Conservation (phyloP, 2,113 vertebrate genomes). For the Turdus rufiventris region DNA sequence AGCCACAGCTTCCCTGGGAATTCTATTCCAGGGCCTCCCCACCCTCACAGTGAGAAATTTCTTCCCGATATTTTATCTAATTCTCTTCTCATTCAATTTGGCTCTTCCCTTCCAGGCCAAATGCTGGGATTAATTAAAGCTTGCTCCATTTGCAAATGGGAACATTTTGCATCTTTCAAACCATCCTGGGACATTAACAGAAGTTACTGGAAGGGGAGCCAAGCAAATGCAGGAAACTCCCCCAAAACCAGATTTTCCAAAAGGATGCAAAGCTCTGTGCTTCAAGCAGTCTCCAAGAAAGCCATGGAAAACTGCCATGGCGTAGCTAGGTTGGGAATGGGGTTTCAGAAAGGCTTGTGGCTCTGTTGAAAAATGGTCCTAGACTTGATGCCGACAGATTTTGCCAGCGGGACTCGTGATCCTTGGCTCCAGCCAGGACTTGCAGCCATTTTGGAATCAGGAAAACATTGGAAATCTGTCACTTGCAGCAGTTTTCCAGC, state of each 20-base stretch:
- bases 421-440: background rate
- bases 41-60: background rate
- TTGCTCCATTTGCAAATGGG: background rate
- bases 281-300: background rate
- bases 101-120: background rate
- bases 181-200: background rate
- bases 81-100: background rate
- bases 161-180: background rate
- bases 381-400: background rate
- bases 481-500: background rate
- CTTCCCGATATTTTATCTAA: background rate
- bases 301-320: background rate
- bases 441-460: background rate
- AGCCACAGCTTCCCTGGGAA: background rate
- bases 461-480: background rate
- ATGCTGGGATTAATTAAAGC: constrained; percentile 11
- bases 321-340: background rate
- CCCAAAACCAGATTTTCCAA: background rate
- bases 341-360: background rate
- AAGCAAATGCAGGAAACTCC: background rate
- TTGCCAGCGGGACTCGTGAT: fast-evolving
- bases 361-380: background rate
- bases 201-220: background rate
- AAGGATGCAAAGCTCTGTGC: background rate
- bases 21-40: background rate